Evolutionary conservation across 2,888 invertebrate species (phyloP).

Genomic region (Trichopria drosophilae): DNA sequence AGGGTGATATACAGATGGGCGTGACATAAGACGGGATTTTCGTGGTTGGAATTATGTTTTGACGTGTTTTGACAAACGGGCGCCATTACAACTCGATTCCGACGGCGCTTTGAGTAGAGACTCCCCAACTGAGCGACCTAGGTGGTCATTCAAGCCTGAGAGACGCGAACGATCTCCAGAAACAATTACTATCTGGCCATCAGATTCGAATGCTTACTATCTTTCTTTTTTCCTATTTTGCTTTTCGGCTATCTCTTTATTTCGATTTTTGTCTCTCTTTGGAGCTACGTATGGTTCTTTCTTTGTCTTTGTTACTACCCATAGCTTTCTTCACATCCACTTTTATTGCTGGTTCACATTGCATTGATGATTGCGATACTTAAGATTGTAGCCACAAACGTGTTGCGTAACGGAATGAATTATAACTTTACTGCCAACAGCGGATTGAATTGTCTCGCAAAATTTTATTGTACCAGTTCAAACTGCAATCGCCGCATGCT

Average conservation of each 20-base stretch:
- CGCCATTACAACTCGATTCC: constrained; percentile 51
- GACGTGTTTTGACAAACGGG: constrained; percentile 59
- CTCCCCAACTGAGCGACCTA: constrained; percentile 47
- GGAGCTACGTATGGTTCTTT: too few relatives aligned
- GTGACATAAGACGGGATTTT: constrained; percentile 49
- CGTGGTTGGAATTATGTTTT: constrained; percentile 53
- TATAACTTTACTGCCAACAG: too few relatives aligned
- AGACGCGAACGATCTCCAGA: constrained; percentile 36
- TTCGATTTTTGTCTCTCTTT: not conserved
- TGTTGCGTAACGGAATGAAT: too few relatives aligned
- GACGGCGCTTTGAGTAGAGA: constrained; percentile 37
- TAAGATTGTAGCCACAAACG: too few relatives aligned
- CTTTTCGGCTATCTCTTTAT: constrained; percentile 19
- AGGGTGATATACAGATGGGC: constrained; percentile 53
- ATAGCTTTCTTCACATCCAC: too few relatives aligned
- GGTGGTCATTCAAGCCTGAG: constrained; percentile 45
- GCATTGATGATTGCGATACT: too few relatives aligned
- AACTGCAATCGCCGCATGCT: too few relatives aligned
- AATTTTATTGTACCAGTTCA: too few relatives aligned
- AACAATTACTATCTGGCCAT: constrained; percentile 40
- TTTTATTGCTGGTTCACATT: too few relatives aligned
- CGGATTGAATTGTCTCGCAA: too few relatives aligned
- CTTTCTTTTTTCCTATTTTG: constrained; percentile 30
- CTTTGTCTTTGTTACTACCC: too few relatives aligned
- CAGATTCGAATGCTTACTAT: constrained; percentile 28